Evolutionary conservation across 2,888 invertebrate species (phyloP).

Genomic region (Lepidochrysops patricia): DNA sequence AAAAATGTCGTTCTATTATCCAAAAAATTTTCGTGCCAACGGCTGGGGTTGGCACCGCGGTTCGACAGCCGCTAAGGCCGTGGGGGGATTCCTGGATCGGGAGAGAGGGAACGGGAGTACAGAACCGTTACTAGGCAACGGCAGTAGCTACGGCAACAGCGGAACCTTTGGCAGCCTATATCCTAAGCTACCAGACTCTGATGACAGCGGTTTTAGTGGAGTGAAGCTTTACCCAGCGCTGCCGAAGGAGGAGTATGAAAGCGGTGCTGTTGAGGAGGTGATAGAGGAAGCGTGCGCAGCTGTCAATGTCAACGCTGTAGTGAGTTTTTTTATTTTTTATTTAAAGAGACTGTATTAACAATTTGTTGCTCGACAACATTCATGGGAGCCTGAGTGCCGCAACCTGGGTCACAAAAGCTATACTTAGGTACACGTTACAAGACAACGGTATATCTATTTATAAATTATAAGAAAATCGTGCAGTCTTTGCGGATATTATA

Average conservation of each 20-base stretch:
- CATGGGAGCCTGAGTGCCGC: too few species aligned
- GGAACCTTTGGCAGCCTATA: slow-evolving; percentile 37
- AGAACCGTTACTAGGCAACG: slow-evolving; percentile 43
- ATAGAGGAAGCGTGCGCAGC: slow-evolving; percentile 58
- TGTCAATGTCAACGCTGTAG: slow-evolving; percentile 57
- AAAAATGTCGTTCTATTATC: slow-evolving; percentile 45
- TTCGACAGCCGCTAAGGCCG: slow-evolving; percentile 45
- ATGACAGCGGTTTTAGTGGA: slow-evolving; percentile 47
- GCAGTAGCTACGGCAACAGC: slow-evolving; percentile 11
- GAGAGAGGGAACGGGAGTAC: slow-evolving; percentile 41
- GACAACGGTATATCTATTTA: too few species aligned
- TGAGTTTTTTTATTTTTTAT: slow-evolving; percentile 36
- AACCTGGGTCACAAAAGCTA: not conserved
- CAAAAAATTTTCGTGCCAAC: slow-evolving; percentile 63
- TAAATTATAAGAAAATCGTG: not conserved
- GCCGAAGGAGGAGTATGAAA: slow-evolving; percentile 62
- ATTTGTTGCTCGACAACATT: too few species aligned
- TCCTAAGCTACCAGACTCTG: slow-evolving; percentile 50
- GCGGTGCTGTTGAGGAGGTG: slow-evolving; percentile 59
- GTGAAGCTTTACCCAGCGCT: slow-evolving; percentile 57
- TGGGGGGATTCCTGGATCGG: slow-evolving; percentile 49
- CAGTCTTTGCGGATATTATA: not conserved
- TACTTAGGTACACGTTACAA: not conserved
- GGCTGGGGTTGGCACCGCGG: slow-evolving; percentile 67
- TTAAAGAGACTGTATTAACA: not conserved